Conservation (phyloP, 2,113 vertebrate species). For the Cephalopholis sonnerati region DNA sequence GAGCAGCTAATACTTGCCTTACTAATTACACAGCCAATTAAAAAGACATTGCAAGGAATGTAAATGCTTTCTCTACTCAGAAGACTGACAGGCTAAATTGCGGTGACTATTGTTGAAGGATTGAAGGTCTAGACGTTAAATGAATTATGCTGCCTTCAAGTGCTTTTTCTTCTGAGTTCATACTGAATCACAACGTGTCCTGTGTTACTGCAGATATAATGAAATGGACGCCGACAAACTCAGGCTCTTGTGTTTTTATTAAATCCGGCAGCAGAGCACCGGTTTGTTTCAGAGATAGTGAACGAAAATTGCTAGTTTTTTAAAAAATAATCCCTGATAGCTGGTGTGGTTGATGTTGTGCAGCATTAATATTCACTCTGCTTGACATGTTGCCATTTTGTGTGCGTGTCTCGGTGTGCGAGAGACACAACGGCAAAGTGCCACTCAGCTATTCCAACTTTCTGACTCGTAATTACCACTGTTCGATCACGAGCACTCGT, state of each 20-base stretch:
- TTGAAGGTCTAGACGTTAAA: not conserved
- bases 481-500: conserved; percentile 30
- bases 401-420: not conserved
- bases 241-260: not conserved
- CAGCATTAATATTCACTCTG: conserved; percentile 12
- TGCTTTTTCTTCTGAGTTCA: not conserved
- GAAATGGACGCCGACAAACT: not conserved
- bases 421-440: conserved; percentile 25
- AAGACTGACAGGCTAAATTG: not conserved
- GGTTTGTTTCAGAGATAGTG: not conserved
- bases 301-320: not conserved
- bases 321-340: not conserved
- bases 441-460: conserved; percentile 42
- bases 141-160: conserved; percentile 29
- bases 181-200: not conserved
- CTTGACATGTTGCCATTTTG: not conserved
- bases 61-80: not conserved
- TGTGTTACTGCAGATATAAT: conserved; percentile 3
- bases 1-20: conserved; percentile 29
- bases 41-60: conserved; percentile 26
- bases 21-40: conserved; percentile 54
- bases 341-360: not conserved
- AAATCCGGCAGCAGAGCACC: not conserved
- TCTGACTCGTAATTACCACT: conserved; percentile 34
- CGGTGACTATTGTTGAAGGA: not conserved